Evolutionary conservation across 2,113 vertebrate genomes (phyloP).

Genomic region (Cariama cristata): DNA sequence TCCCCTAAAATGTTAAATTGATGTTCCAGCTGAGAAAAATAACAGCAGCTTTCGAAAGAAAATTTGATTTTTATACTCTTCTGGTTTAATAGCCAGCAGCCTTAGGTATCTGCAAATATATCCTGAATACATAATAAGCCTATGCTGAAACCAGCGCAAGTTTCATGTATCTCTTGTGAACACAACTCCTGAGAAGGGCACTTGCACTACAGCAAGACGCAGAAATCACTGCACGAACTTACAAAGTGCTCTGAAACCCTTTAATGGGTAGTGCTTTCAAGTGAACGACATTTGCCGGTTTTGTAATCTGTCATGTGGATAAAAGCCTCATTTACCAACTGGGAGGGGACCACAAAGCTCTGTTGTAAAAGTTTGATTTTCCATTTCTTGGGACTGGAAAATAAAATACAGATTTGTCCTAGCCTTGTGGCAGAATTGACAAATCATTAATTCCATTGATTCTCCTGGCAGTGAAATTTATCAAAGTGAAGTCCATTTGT

Average conservation of each 20-base stretch:
- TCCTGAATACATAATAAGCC: conserved; percentile 25
- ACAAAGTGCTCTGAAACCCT: background rate
- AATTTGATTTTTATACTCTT: conserved; percentile 44
- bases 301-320: background rate
- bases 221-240: background rate
- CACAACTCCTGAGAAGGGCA: background rate
- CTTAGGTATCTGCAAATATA: conserved; percentile 13
- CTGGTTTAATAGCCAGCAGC: conserved; percentile 14
- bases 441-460: conserved; percentile 73
- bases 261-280: background rate
- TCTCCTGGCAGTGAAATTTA: conserved; percentile 42
- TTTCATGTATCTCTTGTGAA: background rate
- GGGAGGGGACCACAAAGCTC: conserved; percentile 28
- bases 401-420: conserved; percentile 61
- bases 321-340: conserved; percentile 9
- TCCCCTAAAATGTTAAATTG: conserved; percentile 42
- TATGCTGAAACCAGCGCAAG: background rate
- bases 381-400: conserved; percentile 47
- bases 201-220: background rate
- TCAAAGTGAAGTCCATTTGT: conserved; percentile 52
- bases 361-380: conserved; percentile 56
- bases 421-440: conserved; percentile 59
- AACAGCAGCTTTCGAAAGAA: conserved; percentile 14
- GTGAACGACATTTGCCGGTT: background rate
- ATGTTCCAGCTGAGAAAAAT: conserved; percentile 63